Evolutionary conservation across 2,113 vertebrate genomes (phyloP).

Genomic region (Lasiurus borealis): DNA sequence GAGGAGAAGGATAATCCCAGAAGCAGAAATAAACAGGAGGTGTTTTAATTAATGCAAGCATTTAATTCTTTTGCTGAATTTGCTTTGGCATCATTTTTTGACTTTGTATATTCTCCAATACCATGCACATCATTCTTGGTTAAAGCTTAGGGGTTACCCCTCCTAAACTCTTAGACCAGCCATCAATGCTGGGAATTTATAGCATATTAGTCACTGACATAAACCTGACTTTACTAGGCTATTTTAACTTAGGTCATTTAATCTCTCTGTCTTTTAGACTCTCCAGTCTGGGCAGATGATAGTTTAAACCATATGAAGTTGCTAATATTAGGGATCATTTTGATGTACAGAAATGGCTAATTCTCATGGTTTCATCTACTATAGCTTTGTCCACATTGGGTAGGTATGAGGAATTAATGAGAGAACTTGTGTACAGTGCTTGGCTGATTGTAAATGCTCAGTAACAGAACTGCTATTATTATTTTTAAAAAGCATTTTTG

Average conservation of each 20-base stretch:
- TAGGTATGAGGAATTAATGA: not conserved
- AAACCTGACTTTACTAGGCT: not conserved
- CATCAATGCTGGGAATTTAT: not conserved
- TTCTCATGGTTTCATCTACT: not conserved
- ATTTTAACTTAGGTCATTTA: not conserved
- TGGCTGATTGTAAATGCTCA: not conserved
- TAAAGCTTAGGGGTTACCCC: not conserved
- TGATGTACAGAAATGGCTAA: not conserved
- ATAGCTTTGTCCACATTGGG: not conserved
- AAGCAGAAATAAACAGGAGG: not conserved
- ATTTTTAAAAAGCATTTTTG: too few relatives aligned
- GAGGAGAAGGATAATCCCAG: not conserved
- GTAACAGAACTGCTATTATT: not conserved
- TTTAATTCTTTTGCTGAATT: not conserved
- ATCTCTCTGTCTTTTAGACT: constrained; percentile 23
- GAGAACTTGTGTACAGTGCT: not conserved
- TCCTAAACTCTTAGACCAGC: not conserved
- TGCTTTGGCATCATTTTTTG: not conserved
- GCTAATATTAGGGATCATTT: not conserved
- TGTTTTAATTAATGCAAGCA: not conserved
- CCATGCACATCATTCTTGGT: not conserved
- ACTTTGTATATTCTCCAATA: not conserved
- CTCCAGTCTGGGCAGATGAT: not conserved
- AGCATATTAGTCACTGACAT: not conserved
- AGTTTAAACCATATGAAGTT: constrained; percentile 18